These are phyloP conservation scores for Drusus annulatus DNA, from an alignment of 1,140 invertebrate genomes.

Conservation along the genomic window DNA sequence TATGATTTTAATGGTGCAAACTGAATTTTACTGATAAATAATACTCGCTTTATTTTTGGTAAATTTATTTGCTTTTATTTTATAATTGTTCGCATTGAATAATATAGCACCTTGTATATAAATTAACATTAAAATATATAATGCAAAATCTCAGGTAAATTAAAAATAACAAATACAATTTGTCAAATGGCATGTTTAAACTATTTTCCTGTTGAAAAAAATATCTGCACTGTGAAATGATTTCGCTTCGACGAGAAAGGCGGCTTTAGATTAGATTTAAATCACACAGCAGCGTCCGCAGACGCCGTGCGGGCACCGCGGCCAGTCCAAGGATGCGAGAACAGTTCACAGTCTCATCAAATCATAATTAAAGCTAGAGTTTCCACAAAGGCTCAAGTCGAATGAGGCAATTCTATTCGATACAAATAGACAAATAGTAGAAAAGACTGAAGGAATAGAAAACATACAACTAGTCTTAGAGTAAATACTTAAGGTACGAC, in stretches of 20 bases:
- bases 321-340: constrained; percentile 23
- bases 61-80: constrained; percentile 54
- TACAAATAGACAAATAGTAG: constrained; percentile 43
- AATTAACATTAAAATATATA: constrained; percentile 44
- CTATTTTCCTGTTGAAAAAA: constrained; percentile 46
- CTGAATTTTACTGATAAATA: constrained; percentile 51
- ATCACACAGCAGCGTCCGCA: too few species aligned
- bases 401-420: constrained; percentile 46
- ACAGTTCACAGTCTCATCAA: constrained; percentile 48
- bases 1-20: constrained; percentile 56
- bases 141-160: constrained; percentile 53
- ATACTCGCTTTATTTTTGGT: constrained; percentile 51
- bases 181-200: constrained; percentile 33
- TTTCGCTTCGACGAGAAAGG: constrained; percentile 41
- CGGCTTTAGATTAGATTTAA: too few species aligned
- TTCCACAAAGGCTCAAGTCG: constrained; percentile 59
- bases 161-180: constrained; percentile 36
- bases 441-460: constrained; percentile 50
- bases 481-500: constrained; percentile 64
- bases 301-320: too few species aligned
- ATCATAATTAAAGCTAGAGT: constrained; percentile 57
- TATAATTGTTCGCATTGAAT: constrained; percentile 37
- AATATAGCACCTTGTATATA: constrained; percentile 54
- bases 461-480: constrained; percentile 48
- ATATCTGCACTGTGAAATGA: constrained; percentile 50